Evolutionary conservation across 2,797 vertebrate species (phyloP), one percentile per base, ranked within the genome.

Genomic region (Chanos chanos): DNA sequence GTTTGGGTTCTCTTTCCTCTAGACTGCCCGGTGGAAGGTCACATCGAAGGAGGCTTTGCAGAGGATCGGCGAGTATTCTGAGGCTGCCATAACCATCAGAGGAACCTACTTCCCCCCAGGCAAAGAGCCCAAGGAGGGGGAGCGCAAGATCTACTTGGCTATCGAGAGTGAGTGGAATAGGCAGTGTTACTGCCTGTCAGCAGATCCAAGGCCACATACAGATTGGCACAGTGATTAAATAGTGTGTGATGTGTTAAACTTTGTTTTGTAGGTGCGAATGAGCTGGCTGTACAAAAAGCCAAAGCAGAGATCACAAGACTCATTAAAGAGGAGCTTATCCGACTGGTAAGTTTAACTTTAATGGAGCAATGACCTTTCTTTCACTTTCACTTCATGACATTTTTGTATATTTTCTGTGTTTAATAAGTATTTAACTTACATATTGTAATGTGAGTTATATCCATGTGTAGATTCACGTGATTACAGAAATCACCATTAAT

Each of bases 21-120:
- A 99, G 97, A 99, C 97, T 54, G 97, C 97, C 43, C 90, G 97
- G 59, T 99, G 97, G 97, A 99, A 99, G 80, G 97, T 99, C 31
- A 99, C 97, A 0, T 99, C 96, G 53, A 99, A 99, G 77, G 97
- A 99, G 77, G 97, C 97, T 0, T 85, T 99, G 5, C 96, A 98
- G 84, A 93, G 95, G 76, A 99, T 98, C 60, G 97, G 97, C 41
- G 97, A 99, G 86, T 99, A 99, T 74, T 99, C 97, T 1, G 97
- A 99, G 84, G 97, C 96, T 1, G 97, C 97, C 70, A 98, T 99
- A 83, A 99, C 97, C 67, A 99, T 99, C 84, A 89, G 97, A 83
- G 97, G 96, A 75, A 99, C 96, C 0, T 99, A 99, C 16, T 99
- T 99, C 79, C 95, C 95, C 54, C 97, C 96, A 39, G 97, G 96